A percentile compares a stretch with the other conserved stretches of the same genome.
phyloP scores from a whole-genome alignment of 2,888 invertebrate genomes.

The Mythimna pallens region DNA sequence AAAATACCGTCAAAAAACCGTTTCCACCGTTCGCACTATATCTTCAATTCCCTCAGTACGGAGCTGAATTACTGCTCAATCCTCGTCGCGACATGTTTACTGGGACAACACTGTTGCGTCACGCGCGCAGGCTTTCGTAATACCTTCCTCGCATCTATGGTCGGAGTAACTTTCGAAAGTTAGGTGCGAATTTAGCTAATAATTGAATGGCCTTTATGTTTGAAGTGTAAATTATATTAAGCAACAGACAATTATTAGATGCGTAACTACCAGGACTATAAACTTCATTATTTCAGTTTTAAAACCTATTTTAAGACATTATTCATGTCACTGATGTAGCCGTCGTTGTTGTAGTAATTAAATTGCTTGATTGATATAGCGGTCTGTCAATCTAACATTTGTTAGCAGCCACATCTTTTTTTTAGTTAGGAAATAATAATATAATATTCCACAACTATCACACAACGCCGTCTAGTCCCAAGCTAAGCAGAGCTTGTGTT shows the following conservation, averaged over 20 bases:
- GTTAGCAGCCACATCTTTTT: no score
- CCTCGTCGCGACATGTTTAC: conserved; percentile 51
- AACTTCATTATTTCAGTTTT: background rate
- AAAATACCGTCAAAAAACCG: conserved; percentile 6
- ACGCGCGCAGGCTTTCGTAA: conserved; percentile 36
- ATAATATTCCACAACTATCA: no score
- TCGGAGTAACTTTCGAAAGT: background rate
- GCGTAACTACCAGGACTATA: background rate
- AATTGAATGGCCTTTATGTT: background rate
- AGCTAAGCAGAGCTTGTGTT: no score
- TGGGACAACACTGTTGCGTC: conserved; percentile 44
- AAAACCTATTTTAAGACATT: no score
- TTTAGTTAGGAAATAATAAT: no score
- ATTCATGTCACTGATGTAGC: no score
- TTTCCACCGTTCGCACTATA: background rate
- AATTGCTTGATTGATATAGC: no score
- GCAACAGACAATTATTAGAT: background rate
- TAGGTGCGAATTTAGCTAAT: background rate
- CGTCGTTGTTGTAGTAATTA: no score
- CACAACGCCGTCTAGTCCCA: no score
- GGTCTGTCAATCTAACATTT: no score
- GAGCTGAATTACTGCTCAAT: conserved; percentile 54
- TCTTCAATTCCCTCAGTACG: conserved; percentile 20
- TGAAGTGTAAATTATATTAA: no score
- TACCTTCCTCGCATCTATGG: conserved; percentile 20